These are phyloP conservation scores for Diabrotica balteata DNA, from an alignment of 2,888 invertebrate genomes.

Conservation along the genomic window DNA sequence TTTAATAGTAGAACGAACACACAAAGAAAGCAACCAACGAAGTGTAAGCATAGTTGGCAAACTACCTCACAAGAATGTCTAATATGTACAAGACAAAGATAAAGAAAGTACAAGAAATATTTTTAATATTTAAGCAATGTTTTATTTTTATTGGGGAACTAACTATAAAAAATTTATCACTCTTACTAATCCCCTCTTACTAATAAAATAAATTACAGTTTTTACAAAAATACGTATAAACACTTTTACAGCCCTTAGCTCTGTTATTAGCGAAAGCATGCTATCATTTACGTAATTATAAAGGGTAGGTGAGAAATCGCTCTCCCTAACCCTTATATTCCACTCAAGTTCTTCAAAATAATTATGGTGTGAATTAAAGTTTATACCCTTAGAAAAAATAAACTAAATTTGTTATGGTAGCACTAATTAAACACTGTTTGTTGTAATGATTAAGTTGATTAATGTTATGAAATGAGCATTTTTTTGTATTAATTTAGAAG, in stretches of 20 bases:
- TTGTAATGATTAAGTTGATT: constrained; percentile 30
- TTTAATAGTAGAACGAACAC: too few species aligned
- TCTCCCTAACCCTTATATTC: constrained; percentile 16
- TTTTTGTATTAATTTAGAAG: constrained; percentile 9
- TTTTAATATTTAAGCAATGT: too few species aligned
- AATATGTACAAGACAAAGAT: too few species aligned
- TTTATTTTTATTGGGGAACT: too few species aligned
- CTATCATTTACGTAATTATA: constrained; percentile 52
- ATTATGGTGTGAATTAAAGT: constrained; percentile 26
- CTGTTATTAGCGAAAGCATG: constrained; percentile 51
- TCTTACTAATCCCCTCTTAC: too few species aligned
- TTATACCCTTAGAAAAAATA: constrained; percentile 7
- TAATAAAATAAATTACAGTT: too few species aligned
- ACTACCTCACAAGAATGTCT: too few species aligned
- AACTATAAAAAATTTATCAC: too few species aligned
- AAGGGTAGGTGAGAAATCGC: constrained; percentile 50
- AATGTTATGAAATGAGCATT: constrained; percentile 20
- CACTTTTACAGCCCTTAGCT: constrained; percentile 33
- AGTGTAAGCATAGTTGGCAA: too few species aligned
- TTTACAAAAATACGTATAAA: too few species aligned
- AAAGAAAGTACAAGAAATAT: too few species aligned
- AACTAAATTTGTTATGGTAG: constrained; percentile 18
- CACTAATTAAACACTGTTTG: constrained; percentile 30
- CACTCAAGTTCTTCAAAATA: constrained; percentile 21
- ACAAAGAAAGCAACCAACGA: too few species aligned